phyloP scores from a whole-genome alignment of 2,888 invertebrate species.

The Eristalis tenax region DNA sequence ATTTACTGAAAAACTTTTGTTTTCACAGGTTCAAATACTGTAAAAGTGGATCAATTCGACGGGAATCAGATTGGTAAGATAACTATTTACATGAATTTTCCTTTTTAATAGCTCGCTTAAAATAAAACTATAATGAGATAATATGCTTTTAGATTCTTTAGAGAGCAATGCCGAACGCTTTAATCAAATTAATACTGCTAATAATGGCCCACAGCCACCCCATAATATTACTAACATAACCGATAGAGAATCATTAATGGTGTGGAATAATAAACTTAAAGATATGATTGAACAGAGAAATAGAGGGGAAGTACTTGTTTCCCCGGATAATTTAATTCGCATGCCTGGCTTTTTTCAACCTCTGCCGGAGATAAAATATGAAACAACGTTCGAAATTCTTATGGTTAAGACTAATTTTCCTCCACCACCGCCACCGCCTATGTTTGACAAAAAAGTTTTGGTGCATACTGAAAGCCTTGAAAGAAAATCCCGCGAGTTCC shows the following conservation, averaged over 20 bases:
- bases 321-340: constrained; percentile 78
- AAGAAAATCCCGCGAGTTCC: constrained; percentile 80
- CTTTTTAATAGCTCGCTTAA: background rate
- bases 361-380: constrained; percentile 80
- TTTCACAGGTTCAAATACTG: background rate
- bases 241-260: constrained; percentile 78
- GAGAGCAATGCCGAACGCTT: constrained; percentile 44
- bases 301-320: constrained; percentile 74
- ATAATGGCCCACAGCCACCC: constrained; percentile 52
- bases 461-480: constrained; percentile 80
- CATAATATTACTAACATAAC: constrained; percentile 77
- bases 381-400: constrained; percentile 80
- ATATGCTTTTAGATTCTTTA: constrained; percentile 46
- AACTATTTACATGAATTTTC: background rate
- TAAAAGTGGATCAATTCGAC: constrained; percentile 53
- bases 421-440: constrained; percentile 78
- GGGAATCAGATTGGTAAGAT: constrained; percentile 44
- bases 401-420: constrained; percentile 79
- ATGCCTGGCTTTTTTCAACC: constrained; percentile 82
- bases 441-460: constrained; percentile 79
- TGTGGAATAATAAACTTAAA: constrained; percentile 78
- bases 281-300: constrained; percentile 66
- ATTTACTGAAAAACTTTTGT: background rate
- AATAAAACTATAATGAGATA: background rate
- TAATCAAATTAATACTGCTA: constrained; percentile 54